phyloP scores from a whole-genome alignment of 2,888 invertebrate species.

The Isotomurus palustris region DNA sequence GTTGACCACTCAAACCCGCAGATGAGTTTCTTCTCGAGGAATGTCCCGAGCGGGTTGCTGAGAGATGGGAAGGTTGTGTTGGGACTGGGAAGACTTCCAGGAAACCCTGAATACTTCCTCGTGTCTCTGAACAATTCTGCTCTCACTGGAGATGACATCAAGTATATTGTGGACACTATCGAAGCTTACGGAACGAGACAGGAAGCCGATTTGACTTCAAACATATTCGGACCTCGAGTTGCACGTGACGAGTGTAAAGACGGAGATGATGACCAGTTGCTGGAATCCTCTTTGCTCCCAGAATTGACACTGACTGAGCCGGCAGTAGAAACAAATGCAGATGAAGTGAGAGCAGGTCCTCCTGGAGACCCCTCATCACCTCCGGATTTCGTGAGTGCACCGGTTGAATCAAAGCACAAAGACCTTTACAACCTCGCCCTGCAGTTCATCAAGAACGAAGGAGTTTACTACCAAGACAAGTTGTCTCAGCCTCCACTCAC shows the following conservation, averaged over 20 bases:
- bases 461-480: too few species aligned
- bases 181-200: constrained; percentile 12
- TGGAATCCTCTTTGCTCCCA: too few species aligned
- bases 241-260: too few species aligned
- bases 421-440: background rate
- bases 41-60: constrained; percentile 10
- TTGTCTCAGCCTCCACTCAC: constrained; percentile 10
- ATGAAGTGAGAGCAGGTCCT: too few species aligned
- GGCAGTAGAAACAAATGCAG: background rate
- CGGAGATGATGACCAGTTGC: too few species aligned
- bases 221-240: too few species aligned
- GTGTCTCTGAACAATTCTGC: constrained; percentile 22
- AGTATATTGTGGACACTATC: constrained; percentile 23
- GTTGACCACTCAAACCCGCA: constrained; percentile 11
- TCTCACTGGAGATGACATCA: constrained; percentile 11
- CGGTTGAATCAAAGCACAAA: background rate
- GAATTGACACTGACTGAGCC: background rate
- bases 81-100: constrained; percentile 3
- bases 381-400: too few species aligned
- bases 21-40: constrained; percentile 13
- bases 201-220: background rate
- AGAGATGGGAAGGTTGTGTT: constrained; percentile 5
- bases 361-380: too few species aligned
- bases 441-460: too few species aligned
- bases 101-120: constrained; percentile 10